These are phyloP conservation scores for Siniperca scherzeri DNA, from an alignment of 2,797 vertebrate genomes.

Conservation along the genomic window DNA sequence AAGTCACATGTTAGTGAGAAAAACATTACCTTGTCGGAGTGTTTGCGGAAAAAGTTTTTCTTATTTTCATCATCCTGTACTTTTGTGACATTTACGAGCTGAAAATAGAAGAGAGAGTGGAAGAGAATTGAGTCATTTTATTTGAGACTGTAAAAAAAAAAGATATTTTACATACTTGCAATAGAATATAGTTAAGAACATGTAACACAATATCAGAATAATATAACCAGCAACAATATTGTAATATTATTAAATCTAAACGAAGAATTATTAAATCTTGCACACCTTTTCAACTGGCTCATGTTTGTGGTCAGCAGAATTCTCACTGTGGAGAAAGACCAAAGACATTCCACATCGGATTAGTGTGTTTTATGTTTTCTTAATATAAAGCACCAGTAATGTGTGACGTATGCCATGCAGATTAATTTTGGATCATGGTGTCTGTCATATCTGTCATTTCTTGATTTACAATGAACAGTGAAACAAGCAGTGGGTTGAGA, in stretches of 20 bases:
- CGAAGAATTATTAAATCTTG: not conserved
- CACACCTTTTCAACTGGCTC: slow-evolving; percentile 46
- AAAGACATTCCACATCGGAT: not conserved
- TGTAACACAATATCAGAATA: not conserved
- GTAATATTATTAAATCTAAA: not conserved
- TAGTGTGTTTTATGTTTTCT: not conserved
- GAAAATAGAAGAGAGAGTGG: not conserved
- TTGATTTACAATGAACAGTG: not conserved
- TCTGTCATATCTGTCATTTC: not conserved
- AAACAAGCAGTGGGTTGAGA: not conserved
- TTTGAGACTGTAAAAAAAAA: not conserved
- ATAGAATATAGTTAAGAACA: fast-evolving
- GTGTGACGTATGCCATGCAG: not conserved
- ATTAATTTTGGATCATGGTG: not conserved
- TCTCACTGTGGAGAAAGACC: slow-evolving; percentile 61
- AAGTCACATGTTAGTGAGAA: not conserved
- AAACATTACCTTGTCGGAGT: slow-evolving; percentile 74
- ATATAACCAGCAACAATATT: not conserved
- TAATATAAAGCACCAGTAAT: not conserved
- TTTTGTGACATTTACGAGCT: slow-evolving; percentile 14
- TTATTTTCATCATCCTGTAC: slow-evolving; percentile 8
- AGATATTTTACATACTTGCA: not conserved
- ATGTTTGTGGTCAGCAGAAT: not conserved
- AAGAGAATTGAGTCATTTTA: not conserved
- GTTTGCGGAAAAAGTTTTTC: slow-evolving; percentile 61